Percentiles rank a stretch among this genome's conserved stretches.
phyloP scores from a whole-genome alignment of 2,113 vertebrate species.

The Upupa epops region DNA sequence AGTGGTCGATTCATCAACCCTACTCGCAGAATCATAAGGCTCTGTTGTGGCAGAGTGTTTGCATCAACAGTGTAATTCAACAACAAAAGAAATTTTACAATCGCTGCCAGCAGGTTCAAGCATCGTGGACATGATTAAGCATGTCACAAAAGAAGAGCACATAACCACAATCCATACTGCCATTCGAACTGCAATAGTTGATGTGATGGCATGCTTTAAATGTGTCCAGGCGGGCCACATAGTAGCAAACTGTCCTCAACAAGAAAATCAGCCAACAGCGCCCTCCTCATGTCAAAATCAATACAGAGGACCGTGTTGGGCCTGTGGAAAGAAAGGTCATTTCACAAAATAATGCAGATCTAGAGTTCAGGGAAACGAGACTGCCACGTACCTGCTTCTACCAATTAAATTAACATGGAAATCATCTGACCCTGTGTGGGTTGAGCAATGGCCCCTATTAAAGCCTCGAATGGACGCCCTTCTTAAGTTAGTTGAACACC shows the following conservation, averaged over 20 bases:
- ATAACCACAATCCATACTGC: background rate
- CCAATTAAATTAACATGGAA: too few relatives aligned
- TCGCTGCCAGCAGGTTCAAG: background rate
- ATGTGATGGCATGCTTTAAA: background rate
- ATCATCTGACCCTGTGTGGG: too few relatives aligned
- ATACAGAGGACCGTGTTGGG: background rate
- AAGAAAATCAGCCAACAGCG: background rate
- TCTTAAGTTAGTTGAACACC: too few relatives aligned
- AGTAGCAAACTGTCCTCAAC: background rate
- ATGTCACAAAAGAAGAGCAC: background rate
- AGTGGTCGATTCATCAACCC: background rate
- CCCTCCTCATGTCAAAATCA: background rate
- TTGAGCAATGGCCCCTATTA: too few relatives aligned
- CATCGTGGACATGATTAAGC: background rate
- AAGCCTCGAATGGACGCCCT: too few relatives aligned
- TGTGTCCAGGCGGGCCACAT: background rate
- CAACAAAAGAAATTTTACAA: background rate
- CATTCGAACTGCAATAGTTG: background rate
- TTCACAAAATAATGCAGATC: background rate
- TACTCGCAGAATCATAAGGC: background rate
- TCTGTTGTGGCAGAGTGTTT: rapidly evolving
- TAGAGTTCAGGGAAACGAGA: background rate
- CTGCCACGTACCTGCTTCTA: too few relatives aligned
- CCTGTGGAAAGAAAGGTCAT: background rate
- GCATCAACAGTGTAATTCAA: too few relatives aligned